A percentile compares a stretch with the other conserved stretches of the same genome.
phyloP scores from a whole-genome alignment of 2,888 invertebrate species.

The Syrphus vitripennis region DNA sequence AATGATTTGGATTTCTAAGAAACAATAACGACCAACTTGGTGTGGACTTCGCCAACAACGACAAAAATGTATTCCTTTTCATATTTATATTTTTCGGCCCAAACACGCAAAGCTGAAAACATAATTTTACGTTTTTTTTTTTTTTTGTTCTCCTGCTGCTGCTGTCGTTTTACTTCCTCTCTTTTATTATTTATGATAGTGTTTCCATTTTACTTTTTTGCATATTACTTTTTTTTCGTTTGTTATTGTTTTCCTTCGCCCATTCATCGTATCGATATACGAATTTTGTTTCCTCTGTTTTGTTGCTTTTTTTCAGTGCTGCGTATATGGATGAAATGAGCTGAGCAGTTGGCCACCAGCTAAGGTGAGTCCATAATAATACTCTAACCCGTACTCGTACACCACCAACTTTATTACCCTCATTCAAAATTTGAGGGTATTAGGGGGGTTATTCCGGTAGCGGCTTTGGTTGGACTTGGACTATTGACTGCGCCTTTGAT shows the following conservation, averaged over 20 bases:
- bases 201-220: not conserved
- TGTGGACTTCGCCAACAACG: not conserved
- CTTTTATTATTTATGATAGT: not conserved
- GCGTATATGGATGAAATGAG: not conserved
- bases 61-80: not conserved
- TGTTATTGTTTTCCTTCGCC: slow-evolving; percentile 41
- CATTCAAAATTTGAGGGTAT: too few relatives aligned
- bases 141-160: not conserved
- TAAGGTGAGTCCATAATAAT: slow-evolving; percentile 24
- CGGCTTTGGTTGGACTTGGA: slow-evolving; percentile 6
- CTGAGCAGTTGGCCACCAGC: not conserved
- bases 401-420: slow-evolving; percentile 37
- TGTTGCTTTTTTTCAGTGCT: not conserved
- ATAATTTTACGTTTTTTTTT: slow-evolving; percentile 43
- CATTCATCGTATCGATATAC: slow-evolving; percentile 45
- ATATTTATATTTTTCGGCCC: not conserved
- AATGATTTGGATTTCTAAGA: not conserved
- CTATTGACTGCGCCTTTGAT: slow-evolving; percentile 41
- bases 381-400: not conserved
- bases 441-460: not conserved
- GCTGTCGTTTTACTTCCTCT: slow-evolving; percentile 48
- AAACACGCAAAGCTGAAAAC: slow-evolving; percentile 9
- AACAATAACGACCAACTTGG: slow-evolving; percentile 3
- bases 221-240: slow-evolving; percentile 28
- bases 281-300: slow-evolving; percentile 15